Conservation (phyloP, 23 tunicate species). For the Aplidium turbinatum region DNA sequence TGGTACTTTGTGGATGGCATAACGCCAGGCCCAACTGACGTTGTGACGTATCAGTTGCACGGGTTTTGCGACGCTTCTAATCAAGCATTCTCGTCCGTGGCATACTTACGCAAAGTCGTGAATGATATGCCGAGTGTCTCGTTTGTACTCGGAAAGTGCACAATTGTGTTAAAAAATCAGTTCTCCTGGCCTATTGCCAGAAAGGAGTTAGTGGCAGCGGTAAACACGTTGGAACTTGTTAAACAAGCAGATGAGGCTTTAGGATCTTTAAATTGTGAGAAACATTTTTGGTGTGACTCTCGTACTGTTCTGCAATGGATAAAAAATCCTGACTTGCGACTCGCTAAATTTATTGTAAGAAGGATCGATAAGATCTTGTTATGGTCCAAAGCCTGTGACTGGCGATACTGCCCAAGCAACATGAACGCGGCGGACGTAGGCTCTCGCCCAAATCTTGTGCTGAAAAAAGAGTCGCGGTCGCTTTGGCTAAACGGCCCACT, state of each 20-base stretch:
- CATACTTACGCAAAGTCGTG: not conserved
- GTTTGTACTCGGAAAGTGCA: conserved; percentile 6
- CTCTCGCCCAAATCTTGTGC: not conserved
- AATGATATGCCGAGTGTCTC: not conserved
- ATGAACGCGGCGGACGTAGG: conserved; percentile 9
- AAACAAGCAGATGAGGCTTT: conserved; percentile 3
- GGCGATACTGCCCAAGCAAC: conserved; percentile 8
- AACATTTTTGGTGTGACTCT: conserved; percentile 20
- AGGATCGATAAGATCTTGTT: not conserved
- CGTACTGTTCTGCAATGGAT: conserved; percentile 4
- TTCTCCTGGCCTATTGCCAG: conserved; percentile 8
- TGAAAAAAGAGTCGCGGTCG: not conserved
- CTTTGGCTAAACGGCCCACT: conserved; percentile 17
- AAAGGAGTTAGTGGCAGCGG: conserved; percentile 11
- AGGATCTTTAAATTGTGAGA: not conserved
- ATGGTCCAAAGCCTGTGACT: not conserved
- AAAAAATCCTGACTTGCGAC: conserved; percentile 5
- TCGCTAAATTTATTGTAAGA: not conserved
- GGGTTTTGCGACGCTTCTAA: conserved; percentile 9
- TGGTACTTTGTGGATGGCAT: not conserved
- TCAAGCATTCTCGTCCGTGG: conserved; percentile 8
- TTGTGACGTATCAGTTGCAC: not conserved
- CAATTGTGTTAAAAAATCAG: not conserved
- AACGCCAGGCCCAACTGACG: not conserved
- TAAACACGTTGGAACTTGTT: not conserved